phyloP scores from a whole-genome alignment of 2,888 invertebrate genomes.

The Uloborus plumipes region DNA sequence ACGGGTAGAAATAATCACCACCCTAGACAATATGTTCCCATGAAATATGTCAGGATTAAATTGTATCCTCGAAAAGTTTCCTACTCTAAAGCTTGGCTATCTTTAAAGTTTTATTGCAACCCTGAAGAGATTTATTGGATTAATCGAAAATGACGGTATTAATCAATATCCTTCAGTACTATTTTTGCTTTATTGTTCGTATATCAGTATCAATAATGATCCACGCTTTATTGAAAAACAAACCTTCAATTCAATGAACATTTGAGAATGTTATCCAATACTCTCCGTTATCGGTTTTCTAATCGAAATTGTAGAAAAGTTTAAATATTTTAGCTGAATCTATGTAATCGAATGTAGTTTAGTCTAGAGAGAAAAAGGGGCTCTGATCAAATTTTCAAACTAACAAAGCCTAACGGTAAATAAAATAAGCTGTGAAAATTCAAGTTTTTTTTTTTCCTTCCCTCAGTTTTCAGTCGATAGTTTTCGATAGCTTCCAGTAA shows the following conservation, averaged over 20 bases:
- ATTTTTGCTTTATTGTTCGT: slow-evolving; percentile 11
- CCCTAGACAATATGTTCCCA: too few relatives aligned
- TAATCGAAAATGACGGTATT: too few relatives aligned
- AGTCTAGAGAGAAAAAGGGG: background rate
- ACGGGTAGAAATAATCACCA: too few relatives aligned
- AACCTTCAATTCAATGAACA: slow-evolving; percentile 36
- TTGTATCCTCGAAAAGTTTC: too few relatives aligned
- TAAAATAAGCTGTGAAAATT: slow-evolving; percentile 4
- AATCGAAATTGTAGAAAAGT: slow-evolving; percentile 39
- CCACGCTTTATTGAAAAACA: slow-evolving; percentile 23
- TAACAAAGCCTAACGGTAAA: slow-evolving; percentile 13
- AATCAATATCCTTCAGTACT: too few relatives aligned
- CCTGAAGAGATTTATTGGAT: too few relatives aligned
- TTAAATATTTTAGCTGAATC: slow-evolving; percentile 36
- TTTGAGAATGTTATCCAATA: slow-evolving; percentile 31
- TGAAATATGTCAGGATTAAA: too few relatives aligned
- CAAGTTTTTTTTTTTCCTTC: slow-evolving; percentile 5
- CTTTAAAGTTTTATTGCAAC: too few relatives aligned
- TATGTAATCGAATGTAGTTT: slow-evolving; percentile 11
- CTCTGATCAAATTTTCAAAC: slow-evolving; percentile 1
- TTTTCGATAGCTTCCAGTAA: slow-evolving; percentile 48
- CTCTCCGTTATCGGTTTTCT: slow-evolving; percentile 49
- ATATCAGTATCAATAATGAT: slow-evolving; percentile 17
- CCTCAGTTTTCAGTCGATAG: slow-evolving; percentile 34
- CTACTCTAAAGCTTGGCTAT: too few relatives aligned